Evolutionary conservation across 2,888 invertebrate genomes (phyloP), one percentile per base, ranked within the genome.

Genomic region (Tortricodes alternella): DNA sequence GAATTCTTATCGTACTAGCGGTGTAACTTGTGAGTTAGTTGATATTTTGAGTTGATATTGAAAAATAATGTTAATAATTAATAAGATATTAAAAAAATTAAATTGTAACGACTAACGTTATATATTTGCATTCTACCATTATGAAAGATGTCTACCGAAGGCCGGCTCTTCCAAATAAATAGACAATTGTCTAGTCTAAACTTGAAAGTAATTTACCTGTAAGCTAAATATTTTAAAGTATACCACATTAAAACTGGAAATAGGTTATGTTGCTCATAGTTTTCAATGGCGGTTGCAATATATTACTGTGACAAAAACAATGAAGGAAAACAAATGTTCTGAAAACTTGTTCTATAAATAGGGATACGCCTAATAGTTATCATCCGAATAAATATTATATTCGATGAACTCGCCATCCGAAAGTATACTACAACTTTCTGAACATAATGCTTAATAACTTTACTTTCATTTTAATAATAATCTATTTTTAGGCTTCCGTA

Each of bases 261-360:
- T 43, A 35, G 43, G 32, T 46, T 53, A 19, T 29, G 38, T 53
- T 23, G 3, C 18, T 35, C 15, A 16, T 8, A 6, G 13, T 29
- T 44, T 35, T 29, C 37, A 24, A 41, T 53, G 44, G 23, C 41
- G 15, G 7, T 3, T 32, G 32, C 15, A 43, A 43, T 34, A 27
- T 32, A 53, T 41, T 27, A 27, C 32, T 55, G 16, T 43, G 43
- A 49, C 50, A 34, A 18, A 27, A 19, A 41, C 41, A 34, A 50
- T 41, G 32, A 23, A 38, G 29, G 18, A 38, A 32, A 11, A 46
- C 29, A 19, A 38, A 46, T 53, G 46, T 16, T 29, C 53, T 32
- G 32, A 29, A 37, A 46, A 37, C 19, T 46, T 0, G 5, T 2
- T 52, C 21, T 13, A 52, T 51, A 35, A 32, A 21, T 39, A 27